Evolutionary conservation across 2,888 invertebrate genomes (phyloP).

Genomic region (Chloroclystis v-ata): DNA sequence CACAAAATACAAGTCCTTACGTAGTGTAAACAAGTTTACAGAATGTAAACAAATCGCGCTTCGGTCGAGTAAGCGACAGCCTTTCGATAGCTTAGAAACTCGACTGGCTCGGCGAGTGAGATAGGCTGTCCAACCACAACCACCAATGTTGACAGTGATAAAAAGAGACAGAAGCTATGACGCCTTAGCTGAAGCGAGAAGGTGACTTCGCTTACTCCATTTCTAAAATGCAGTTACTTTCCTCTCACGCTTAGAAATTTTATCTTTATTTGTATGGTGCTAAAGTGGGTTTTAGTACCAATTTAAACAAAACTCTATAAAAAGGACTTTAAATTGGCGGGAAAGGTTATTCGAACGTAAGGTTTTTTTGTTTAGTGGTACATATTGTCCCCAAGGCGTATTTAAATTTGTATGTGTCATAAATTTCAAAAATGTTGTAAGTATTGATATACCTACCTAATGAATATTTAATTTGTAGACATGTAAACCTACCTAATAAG

Average conservation of each 20-base stretch:
- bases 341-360: conserved; percentile 43
- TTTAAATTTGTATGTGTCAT: conserved; percentile 1
- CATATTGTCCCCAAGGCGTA: conserved; percentile 11
- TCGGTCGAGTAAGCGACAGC: conserved; percentile 30
- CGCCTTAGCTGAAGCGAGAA: conserved; percentile 30
- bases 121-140: conserved; percentile 24
- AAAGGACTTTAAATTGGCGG: conserved; percentile 44
- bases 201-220: conserved; percentile 29
- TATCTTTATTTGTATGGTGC: no score
- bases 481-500: no score
- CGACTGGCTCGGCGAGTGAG: conserved; percentile 44
- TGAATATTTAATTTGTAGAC: no score
- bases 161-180: conserved; percentile 48
- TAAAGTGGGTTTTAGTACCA: no score
- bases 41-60: conserved; percentile 48
- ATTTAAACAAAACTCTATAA: conserved; percentile 16
- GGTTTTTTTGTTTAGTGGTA: conserved; percentile 18
- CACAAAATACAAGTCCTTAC: conserved; percentile 34
- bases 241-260: no score
- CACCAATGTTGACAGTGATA: conserved; percentile 23
- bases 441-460: no score
- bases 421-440: not conserved
- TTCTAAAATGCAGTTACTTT: conserved; percentile 11
- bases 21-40: conserved; percentile 29
- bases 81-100: conserved; percentile 36